Conservation (phyloP, 2,113 vertebrate species). For the Cephalopholis sonnerati region DNA sequence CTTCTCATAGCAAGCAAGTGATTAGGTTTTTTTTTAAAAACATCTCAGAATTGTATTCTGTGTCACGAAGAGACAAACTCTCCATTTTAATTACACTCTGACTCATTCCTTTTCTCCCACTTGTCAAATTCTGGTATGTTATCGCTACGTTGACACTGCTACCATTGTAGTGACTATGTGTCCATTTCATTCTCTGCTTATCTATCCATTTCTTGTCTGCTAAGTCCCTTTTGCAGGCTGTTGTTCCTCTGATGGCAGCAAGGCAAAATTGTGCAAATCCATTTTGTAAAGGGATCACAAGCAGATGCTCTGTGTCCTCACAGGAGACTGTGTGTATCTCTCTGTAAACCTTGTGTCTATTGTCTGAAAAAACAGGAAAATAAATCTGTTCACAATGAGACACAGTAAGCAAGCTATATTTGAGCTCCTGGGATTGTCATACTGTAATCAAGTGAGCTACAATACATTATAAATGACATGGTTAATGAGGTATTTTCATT, state of each 20-base stretch:
- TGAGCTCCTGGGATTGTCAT: background rate
- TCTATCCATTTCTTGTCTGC: conserved; percentile 16
- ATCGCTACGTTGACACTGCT: conserved; percentile 8
- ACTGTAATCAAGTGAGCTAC: background rate
- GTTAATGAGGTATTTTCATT: conserved; percentile 16
- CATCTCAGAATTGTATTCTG: conserved; percentile 72
- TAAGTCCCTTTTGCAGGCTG: conserved; percentile 12
- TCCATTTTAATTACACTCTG: conserved; percentile 49
- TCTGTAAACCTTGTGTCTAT: conserved; percentile 11
- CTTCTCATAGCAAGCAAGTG: conserved; percentile 72
- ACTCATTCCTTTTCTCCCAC: conserved; percentile 14
- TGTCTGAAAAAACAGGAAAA: conserved; percentile 10
- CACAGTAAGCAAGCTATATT: background rate
- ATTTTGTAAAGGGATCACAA: conserved; percentile 43
- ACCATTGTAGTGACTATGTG: background rate
- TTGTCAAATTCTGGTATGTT: conserved; percentile 28
- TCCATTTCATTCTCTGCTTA: conserved; percentile 27
- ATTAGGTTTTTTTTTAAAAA: conserved; percentile 67
- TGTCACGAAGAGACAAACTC: conserved; percentile 60
- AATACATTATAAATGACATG: conserved; percentile 4
- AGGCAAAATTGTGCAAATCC: conserved; percentile 18
- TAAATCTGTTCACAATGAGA: conserved; percentile 4
- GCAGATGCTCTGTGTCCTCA: conserved; percentile 36
- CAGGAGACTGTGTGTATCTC: background rate
- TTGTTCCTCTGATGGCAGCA: conserved; percentile 25